Conservation (phyloP, 2,797 vertebrate species). For the Falco peregrinus region DNA sequence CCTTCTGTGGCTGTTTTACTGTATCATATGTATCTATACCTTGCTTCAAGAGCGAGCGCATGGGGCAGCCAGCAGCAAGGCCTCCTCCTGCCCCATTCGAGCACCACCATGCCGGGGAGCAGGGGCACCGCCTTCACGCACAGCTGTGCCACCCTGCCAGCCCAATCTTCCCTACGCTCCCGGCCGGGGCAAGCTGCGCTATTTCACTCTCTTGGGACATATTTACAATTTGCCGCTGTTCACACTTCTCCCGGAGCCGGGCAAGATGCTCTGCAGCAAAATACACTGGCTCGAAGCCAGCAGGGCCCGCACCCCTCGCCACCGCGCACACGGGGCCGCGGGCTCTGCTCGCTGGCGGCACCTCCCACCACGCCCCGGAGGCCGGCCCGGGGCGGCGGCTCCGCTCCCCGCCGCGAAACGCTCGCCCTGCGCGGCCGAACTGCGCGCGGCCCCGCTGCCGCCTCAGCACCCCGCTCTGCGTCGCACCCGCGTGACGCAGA, state of each 20-base stretch:
- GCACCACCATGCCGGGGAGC: not conserved
- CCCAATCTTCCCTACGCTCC: accelerated
- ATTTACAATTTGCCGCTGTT: accelerated
- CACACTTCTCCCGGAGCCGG: accelerated
- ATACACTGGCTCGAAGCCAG: not conserved
- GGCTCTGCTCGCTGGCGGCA: accelerated
- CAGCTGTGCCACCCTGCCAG: not conserved
- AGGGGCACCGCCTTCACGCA: accelerated
- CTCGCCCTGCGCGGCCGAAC: too few relatives aligned
- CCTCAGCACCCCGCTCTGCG: too few relatives aligned
- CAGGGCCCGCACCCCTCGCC: too few relatives aligned
- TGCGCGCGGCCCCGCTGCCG: too few relatives aligned
- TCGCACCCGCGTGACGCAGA: accelerated
- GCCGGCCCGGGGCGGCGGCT: not conserved
- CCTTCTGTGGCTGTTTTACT: not conserved
- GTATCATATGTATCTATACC: accelerated
- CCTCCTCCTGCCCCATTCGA: not conserved
- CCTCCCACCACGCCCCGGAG: too few relatives aligned
- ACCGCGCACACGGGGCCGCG: accelerated
- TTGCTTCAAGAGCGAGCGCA: not conserved
- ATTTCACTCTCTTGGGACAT: accelerated
- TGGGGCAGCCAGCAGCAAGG: not conserved
- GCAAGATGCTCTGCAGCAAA: not conserved
- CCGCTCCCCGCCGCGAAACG: not conserved
- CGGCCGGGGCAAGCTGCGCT: not conserved